These are phyloP conservation scores for Peromyscus attwateri DNA, from an alignment of 2,797 vertebrate genomes.

Conservation along the genomic window DNA sequence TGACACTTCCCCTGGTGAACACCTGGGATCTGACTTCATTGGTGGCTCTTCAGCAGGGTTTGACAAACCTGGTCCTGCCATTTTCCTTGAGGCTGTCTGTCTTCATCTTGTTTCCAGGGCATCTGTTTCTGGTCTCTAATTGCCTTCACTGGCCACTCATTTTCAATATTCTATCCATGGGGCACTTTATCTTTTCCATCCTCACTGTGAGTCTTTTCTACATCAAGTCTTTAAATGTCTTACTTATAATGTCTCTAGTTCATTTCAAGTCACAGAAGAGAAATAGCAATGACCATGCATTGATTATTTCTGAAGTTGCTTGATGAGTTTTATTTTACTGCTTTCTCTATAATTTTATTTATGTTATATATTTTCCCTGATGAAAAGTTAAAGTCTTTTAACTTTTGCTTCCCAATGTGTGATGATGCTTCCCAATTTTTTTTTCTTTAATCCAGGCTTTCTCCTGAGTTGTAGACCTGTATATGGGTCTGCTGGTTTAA, in stretches of 20 bases:
- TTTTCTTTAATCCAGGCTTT: background rate
- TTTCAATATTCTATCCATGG: background rate
- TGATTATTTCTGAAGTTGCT: background rate
- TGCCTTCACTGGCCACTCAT: background rate
- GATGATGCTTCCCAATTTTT: background rate
- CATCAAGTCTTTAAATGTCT: background rate
- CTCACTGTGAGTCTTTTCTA: background rate
- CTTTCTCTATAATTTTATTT: conserved; percentile 26
- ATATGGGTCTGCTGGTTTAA: background rate
- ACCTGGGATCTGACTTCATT: background rate
- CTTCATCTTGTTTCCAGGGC: background rate
- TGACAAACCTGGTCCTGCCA: background rate
- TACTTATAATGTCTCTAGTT: background rate
- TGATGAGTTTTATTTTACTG: background rate
- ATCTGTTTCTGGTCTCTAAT: background rate
- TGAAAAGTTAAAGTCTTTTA: background rate
- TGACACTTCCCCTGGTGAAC: background rate
- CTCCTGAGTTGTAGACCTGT: background rate
- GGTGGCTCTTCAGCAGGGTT: background rate
- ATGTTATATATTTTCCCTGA: conserved; percentile 11
- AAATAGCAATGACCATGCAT: background rate
- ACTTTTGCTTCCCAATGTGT: too few relatives aligned
- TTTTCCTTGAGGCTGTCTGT: background rate
- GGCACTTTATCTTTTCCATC: background rate
- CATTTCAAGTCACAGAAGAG: background rate